Evolutionary conservation across 2,113 vertebrate species (phyloP).

Genomic region (Elanoides forficatus): DNA sequence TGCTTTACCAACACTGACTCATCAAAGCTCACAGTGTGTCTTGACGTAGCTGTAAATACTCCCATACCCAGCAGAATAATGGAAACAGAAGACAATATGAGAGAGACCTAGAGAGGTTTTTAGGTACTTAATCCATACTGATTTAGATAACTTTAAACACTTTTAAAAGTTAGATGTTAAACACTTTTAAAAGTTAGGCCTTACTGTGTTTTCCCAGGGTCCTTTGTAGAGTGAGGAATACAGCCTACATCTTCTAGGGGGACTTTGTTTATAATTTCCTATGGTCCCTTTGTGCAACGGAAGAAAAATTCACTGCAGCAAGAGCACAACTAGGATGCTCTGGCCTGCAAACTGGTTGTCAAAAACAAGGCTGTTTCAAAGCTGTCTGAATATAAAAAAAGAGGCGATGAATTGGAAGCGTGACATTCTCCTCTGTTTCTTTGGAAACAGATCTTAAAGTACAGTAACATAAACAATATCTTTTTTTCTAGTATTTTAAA

Average conservation of each 20-base stretch:
- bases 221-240: not conserved
- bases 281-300: not conserved
- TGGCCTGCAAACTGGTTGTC: not conserved
- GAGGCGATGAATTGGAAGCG: not conserved
- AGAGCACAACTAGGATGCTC: not conserved
- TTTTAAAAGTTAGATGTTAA: not conserved
- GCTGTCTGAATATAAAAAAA: not conserved
- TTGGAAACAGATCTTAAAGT: not conserved
- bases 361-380: not conserved
- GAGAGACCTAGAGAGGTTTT: not conserved
- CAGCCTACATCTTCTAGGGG: not conserved
- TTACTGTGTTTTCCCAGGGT: not conserved
- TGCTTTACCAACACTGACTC: not conserved
- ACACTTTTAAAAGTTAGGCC: not conserved
- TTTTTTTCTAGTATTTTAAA: not conserved
- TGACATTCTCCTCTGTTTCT: not conserved
- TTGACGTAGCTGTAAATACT: not conserved
- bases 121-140: not conserved
- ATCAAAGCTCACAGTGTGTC: not conserved
- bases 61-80: not conserved
- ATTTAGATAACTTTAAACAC: not conserved
- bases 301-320: not conserved
- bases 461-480: not conserved
- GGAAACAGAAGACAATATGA: not conserved
- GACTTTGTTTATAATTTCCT: not conserved